These are phyloP conservation scores for Panagrolaimus sp. DNA, from an alignment of 1,140 invertebrate genomes.

Conservation along the genomic window DNA sequence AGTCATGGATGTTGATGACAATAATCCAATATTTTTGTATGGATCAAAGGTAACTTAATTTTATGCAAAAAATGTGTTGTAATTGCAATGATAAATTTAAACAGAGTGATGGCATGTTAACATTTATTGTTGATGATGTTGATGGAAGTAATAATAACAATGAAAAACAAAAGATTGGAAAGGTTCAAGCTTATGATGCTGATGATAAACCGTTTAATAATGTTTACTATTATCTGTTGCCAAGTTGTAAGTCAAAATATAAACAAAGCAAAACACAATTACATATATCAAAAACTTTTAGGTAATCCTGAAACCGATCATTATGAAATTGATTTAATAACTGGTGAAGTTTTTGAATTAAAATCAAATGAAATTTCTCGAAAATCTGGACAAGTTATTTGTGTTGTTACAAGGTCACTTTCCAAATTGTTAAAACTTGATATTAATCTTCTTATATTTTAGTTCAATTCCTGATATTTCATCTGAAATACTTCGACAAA, in stretches of 20 bases:
- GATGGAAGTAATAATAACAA: background rate
- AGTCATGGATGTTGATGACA: constrained; percentile 38
- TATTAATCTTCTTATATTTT: background rate
- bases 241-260: constrained; percentile 24
- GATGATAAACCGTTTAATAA: constrained; percentile 35
- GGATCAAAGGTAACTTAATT: background rate
- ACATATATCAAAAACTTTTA: constrained; percentile 19
- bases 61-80: background rate
- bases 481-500: background rate
- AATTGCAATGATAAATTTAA: background rate
- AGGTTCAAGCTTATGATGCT: constrained; percentile 32
- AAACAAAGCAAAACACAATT: background rate
- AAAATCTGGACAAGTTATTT: constrained; percentile 1
- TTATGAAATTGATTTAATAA: constrained; percentile 17
- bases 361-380: constrained; percentile 19
- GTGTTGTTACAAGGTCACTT: constrained; percentile 15
- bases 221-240: constrained; percentile 33
- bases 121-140: constrained; percentile 9
- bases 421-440: background rate
- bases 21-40: constrained; percentile 28
- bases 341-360: constrained; percentile 22
- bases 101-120: constrained; percentile 5
- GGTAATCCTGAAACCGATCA: constrained; percentile 6
- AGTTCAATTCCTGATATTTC: constrained; percentile 3
- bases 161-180: constrained; percentile 23